phyloP scores from a whole-genome alignment of 2,797 vertebrate genomes.

The Okamejei kenojei region DNA sequence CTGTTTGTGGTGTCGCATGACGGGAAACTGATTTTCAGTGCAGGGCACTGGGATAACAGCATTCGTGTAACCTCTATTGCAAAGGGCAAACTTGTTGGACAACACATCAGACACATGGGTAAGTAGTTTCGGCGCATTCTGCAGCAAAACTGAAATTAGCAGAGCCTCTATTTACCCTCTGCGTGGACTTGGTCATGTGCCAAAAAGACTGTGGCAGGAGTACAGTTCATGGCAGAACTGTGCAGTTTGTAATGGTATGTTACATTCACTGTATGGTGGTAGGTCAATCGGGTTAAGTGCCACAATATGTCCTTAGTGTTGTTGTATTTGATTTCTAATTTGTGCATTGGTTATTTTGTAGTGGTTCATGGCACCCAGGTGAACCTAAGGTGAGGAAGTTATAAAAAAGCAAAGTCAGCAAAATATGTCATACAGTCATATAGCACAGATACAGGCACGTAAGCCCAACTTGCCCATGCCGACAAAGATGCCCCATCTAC shows the following conservation, averaged over 20 bases:
- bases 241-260: background rate
- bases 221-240: too few relatives aligned
- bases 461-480: too few relatives aligned
- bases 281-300: background rate
- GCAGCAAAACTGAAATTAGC: background rate
- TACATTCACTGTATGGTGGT: background rate
- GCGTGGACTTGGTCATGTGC: background rate
- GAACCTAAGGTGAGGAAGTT: constrained; percentile 21
- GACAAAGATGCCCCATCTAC: too few relatives aligned
- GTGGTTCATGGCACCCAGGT: background rate
- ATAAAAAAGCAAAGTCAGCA: background rate
- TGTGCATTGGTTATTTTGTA: background rate
- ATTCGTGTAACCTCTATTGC: constrained; percentile 82
- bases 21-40: constrained; percentile 88
- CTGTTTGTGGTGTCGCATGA: constrained; percentile 87
- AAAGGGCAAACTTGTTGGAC: constrained; percentile 78
- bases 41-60: constrained; percentile 95
- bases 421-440: background rate
- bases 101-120: constrained; percentile 92
- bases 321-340: background rate
- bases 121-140: constrained; percentile 44
- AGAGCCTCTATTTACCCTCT: background rate
- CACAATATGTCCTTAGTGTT: background rate
- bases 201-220: too few relatives aligned
- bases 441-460: too few relatives aligned